Conservation (phyloP, 2,797 vertebrate genomes). For the Zenarchopterus dispar region DNA sequence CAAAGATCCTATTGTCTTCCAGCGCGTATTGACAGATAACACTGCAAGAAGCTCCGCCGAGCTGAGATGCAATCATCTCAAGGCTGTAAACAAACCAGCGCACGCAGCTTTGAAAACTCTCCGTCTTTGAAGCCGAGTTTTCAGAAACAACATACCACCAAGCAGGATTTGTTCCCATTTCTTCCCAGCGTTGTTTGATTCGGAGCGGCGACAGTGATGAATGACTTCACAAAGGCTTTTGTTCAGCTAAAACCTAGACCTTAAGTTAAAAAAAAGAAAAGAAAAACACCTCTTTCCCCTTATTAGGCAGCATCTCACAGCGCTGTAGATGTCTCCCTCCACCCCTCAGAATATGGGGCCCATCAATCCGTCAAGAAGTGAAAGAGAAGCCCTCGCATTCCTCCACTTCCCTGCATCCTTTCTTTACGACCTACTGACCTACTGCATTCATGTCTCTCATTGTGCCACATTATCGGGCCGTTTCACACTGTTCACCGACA, state of each 20-base stretch:
- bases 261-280: not conserved
- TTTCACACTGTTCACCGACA: slow-evolving; percentile 55
- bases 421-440: slow-evolving; percentile 66
- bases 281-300: slow-evolving; percentile 45
- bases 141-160: slow-evolving; percentile 47
- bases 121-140: slow-evolving; percentile 24
- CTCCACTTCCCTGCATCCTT: slow-evolving; percentile 57
- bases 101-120: slow-evolving; percentile 21
- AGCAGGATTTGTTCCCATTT: slow-evolving; percentile 31
- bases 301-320: slow-evolving; percentile 61
- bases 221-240: slow-evolving; percentile 66
- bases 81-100: slow-evolving; percentile 26
- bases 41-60: not conserved
- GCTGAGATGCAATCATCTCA: slow-evolving; percentile 12
- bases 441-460: slow-evolving; percentile 56
- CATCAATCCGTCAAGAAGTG: slow-evolving; percentile 70
- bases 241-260: slow-evolving; percentile 60
- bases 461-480: slow-evolving; percentile 56
- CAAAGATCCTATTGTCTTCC: slow-evolving; percentile 19
- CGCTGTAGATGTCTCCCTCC: slow-evolving; percentile 42
- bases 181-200: slow-evolving; percentile 39
- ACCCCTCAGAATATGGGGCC: slow-evolving; percentile 64
- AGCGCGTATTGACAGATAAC: not conserved
- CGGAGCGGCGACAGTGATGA: slow-evolving; percentile 54
- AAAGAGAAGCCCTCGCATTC: slow-evolving; percentile 65